phyloP scores from a whole-genome alignment of 1,140 invertebrate species.

The Medauroidea extradentata region DNA sequence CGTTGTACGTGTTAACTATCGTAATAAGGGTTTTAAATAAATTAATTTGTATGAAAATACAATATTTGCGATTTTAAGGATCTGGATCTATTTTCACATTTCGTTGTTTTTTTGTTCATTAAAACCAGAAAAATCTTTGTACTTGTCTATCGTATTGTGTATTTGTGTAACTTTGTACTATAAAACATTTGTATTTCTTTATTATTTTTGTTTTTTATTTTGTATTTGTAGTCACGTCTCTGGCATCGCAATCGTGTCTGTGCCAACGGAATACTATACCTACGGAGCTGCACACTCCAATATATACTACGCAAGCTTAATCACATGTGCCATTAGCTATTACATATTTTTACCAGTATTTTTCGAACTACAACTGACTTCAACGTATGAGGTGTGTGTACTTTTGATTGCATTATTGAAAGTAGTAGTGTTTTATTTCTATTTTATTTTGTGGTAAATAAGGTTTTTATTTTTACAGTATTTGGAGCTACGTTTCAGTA shows the following conservation, averaged over 20 bases:
- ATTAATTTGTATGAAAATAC: too few species aligned
- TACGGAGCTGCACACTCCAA: conserved; percentile 74
- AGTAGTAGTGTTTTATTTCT: not conserved
- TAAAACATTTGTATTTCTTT: not conserved
- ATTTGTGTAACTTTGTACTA: too few species aligned
- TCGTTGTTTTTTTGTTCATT: too few species aligned
- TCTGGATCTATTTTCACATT: too few species aligned
- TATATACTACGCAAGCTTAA: conserved; percentile 54
- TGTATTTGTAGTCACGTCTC: conserved; percentile 79
- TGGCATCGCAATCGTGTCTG: conserved; percentile 80
- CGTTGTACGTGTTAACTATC: too few species aligned
- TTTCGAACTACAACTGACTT: not conserved
- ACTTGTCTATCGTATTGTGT: too few species aligned
- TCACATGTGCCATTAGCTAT: conserved; percentile 56
- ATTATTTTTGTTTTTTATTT: conserved; percentile 20
- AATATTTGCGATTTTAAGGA: too few species aligned
- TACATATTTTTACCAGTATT: conserved; percentile 25
- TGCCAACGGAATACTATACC: conserved; percentile 86
- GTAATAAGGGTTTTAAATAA: too few species aligned
- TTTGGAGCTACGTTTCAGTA: conserved; percentile 61
- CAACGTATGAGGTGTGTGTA: not conserved
- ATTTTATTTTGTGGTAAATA: not conserved
- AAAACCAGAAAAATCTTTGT: too few species aligned
- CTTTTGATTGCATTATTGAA: not conserved
- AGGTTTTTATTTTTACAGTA: conserved; percentile 48